A percentile compares a stretch with the other conserved stretches of the same genome.
These are phyloP conservation scores for Melanotaenia nigrans DNA, from an alignment of 2,797 vertebrate species.

Conservation along the genomic window DNA sequence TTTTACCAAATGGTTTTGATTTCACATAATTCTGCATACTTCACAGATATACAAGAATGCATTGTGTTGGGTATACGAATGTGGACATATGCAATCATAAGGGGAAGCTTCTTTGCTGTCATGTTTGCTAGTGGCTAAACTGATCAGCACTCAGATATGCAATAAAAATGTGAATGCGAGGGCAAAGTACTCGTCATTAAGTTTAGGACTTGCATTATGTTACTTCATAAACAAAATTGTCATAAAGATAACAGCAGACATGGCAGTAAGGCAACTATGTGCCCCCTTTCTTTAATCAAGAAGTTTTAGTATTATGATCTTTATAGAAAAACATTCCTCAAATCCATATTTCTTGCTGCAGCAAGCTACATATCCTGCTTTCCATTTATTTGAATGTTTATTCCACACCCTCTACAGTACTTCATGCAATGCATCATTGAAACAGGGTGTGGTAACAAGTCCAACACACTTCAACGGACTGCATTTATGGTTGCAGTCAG, in stretches of 20 bases:
- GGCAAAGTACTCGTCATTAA: neutral
- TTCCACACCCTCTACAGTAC: neutral
- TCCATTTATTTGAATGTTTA: neutral
- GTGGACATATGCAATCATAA: no score
- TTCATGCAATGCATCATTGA: neutral
- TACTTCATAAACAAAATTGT: neutral
- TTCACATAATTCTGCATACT: neutral
- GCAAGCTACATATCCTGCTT: neutral
- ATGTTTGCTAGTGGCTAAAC: neutral
- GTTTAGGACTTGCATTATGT: slow-evolving; percentile 2
- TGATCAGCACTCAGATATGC: neutral
- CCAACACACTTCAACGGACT: slow-evolving; percentile 4
- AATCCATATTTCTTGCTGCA: neutral
- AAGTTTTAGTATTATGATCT: neutral
- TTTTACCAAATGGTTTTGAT: neutral
- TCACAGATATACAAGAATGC: neutral
- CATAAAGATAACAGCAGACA: neutral
- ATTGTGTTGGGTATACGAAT: no score
- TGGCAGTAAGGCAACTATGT: neutral
- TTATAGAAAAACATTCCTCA: neutral
- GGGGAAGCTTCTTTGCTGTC: neutral
- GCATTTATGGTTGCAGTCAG: slow-evolving; percentile 5
- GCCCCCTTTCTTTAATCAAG: neutral
- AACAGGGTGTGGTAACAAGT: slow-evolving; percentile 29
- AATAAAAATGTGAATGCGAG: neutral